Evolutionary conservation across 2,797 vertebrate species (phyloP).

Genomic region (Champsocephalus esox): DNA sequence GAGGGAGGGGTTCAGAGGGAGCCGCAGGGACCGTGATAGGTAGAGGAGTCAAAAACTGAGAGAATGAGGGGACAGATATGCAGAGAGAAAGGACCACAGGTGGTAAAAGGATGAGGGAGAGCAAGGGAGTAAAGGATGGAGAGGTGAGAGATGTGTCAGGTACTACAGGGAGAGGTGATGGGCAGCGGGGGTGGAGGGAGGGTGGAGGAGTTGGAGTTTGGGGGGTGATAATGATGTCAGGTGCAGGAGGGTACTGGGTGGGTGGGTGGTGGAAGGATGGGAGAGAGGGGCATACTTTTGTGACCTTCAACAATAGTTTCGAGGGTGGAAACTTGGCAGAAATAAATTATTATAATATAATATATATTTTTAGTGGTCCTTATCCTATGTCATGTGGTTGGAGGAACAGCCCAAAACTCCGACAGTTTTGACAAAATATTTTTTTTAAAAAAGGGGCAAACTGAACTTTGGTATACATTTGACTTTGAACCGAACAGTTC

Average conservation of each 20-base stretch:
- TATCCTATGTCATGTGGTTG: not conserved
- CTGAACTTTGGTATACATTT: not conserved
- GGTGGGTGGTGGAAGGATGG: conserved; percentile 32
- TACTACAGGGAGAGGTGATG: conserved; percentile 64
- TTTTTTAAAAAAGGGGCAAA: not conserved
- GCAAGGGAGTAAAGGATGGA: conserved; percentile 29
- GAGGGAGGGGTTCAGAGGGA: conserved; percentile 64
- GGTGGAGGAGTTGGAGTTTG: conserved; percentile 42
- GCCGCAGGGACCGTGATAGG: conserved; percentile 69
- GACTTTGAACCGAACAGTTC: not conserved
- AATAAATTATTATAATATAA: conserved; percentile 1
- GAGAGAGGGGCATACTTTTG: conserved; percentile 30
- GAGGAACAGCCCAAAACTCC: too few relatives aligned
- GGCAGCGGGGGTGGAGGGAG: conserved; percentile 56
- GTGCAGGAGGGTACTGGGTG: conserved; percentile 44
- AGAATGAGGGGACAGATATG: conserved; percentile 41
- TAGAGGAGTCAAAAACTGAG: conserved; percentile 62
- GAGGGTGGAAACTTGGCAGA: not conserved
- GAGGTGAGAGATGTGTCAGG: conserved; percentile 69
- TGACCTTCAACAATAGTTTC: conserved; percentile 66
- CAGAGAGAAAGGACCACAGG: conserved; percentile 46
- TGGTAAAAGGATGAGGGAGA: conserved; percentile 29
- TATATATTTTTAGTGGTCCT: not conserved
- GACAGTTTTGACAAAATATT: not conserved
- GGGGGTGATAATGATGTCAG: conserved; percentile 73